Base-by-base conservation (phyloP, 2,888 invertebrate species). In the Lasioglossum zephyrum region DNA sequence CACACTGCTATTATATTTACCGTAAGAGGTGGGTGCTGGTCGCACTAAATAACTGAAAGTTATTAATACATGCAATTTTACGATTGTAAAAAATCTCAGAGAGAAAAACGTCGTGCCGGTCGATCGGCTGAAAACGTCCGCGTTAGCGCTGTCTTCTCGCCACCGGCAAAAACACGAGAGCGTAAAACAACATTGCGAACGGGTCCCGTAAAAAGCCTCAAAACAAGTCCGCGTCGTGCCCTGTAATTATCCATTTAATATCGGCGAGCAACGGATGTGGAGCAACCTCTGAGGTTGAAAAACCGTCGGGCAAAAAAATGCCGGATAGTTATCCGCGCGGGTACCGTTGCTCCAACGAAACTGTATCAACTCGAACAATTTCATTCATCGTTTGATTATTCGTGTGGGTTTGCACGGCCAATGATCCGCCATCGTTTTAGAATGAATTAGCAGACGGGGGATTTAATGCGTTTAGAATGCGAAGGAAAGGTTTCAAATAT, bases 261-360 rank as follows among this genome's bases (percentile, higher is more conserved):
- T 85, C 85, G 57, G 69, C 16, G 70, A 36, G 31, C 53, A 47
- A 79, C 79, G 77, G 79, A 80, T 44, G 70, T 26, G 77, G 49
- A 79, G 80, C 76, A 77, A 77, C 47, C 74, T 66, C 39, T 31
- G n/a, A 69, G 39, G 63, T 22, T 31, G 41, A 76, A 75, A 44
- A 84, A 79, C 26, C 0, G 11, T 8, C 6, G 22, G 44, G 41
- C 63, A 63, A 79, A 86, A 72, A 77, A 66, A 66, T 5, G 31
- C 13, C 11, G 49, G 75, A 87, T 78, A 73, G 77, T 85, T 80
- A 78, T 81, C 73, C 72, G 39, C 70, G n/a, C 3, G 72, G 70
- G 81, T 90, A 90, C 90, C 90, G 90, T 90, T 90, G 85, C 76
- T 70, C 83, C 73, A 77, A 85, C 69, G 86, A 84, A 90, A 88